Evolutionary conservation across 2,888 invertebrate genomes (phyloP).

Genomic region (Gnatocerus cornutus): DNA sequence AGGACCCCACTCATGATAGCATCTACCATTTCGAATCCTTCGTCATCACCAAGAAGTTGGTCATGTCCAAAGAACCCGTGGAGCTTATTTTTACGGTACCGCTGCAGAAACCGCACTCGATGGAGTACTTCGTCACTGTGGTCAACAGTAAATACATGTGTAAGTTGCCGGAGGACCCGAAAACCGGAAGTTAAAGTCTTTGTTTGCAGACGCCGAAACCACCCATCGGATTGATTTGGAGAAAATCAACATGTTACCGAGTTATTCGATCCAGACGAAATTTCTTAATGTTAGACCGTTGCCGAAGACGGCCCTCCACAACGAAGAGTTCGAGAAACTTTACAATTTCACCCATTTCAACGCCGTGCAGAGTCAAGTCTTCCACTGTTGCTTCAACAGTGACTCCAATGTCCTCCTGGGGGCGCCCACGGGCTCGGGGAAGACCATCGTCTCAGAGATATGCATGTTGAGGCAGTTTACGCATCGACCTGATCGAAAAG

Average conservation of each 20-base stretch:
- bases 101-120: slow-evolving; percentile 90
- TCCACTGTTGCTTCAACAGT: slow-evolving; percentile 95
- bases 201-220: slow-evolving; percentile 75
- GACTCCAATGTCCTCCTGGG: slow-evolving; percentile 95
- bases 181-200: not conserved
- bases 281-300: slow-evolving; percentile 92
- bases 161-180: slow-evolving; percentile 59
- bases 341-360: slow-evolving; percentile 97
- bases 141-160: slow-evolving; percentile 89
- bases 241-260: slow-evolving; percentile 60
- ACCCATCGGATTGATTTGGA: slow-evolving; percentile 69
- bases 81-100: slow-evolving; percentile 97
- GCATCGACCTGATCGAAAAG: slow-evolving; percentile 85
- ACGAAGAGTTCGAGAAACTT: slow-evolving; percentile 84
- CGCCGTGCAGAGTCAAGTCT: slow-evolving; percentile 98
- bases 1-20: slow-evolving; percentile 93
- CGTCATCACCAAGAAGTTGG: slow-evolving; percentile 73
- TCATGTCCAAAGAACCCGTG: slow-evolving; percentile 80
- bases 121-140: slow-evolving; percentile 92
- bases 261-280: slow-evolving; percentile 70
- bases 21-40: slow-evolving; percentile 98
- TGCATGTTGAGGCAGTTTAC: slow-evolving; percentile 96
- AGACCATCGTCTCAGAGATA: slow-evolving; percentile 98
- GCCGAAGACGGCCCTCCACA: slow-evolving; percentile 87
- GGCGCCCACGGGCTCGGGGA: slow-evolving; percentile 97